Conservation (phyloP, 1,140 invertebrate genomes). For the Solenopsis fugax region DNA sequence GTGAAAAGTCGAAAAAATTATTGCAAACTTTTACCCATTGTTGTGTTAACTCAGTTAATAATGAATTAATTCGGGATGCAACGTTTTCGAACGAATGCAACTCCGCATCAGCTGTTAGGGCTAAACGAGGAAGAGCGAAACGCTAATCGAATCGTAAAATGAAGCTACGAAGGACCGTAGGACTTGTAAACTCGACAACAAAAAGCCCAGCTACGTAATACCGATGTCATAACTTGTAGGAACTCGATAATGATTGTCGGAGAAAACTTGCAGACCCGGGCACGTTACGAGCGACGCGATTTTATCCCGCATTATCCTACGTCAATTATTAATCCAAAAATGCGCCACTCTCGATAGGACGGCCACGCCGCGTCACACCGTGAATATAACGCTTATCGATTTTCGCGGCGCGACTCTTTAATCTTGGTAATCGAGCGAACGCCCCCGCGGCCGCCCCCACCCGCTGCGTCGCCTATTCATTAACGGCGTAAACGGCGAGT, state of each 20-base stretch:
- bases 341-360: constrained; percentile 29
- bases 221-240: constrained; percentile 1
- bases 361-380: constrained; percentile 24
- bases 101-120: not conserved
- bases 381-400: constrained; percentile 72
- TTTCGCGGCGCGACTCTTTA: constrained; percentile 76
- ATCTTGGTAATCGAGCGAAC: constrained; percentile 79
- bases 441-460: constrained; percentile 62
- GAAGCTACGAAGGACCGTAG: not conserved
- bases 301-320: constrained; percentile 51
- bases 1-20: not conserved
- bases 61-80: not conserved
- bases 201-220: not conserved
- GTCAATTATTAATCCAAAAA: constrained; percentile 62
- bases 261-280: constrained; percentile 8
- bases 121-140: constrained; percentile 5
- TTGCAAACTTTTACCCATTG: not conserved
- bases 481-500: constrained; percentile 81
- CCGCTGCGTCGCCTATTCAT: constrained; percentile 78
- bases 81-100: not conserved
- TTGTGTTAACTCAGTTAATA: not conserved
- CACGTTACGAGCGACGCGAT: constrained; percentile 28
- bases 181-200: not conserved
- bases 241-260: constrained; percentile 18
- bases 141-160: not conserved